Evolutionary conservation across 2,888 invertebrate genomes (phyloP), one percentile per base, ranked within the genome.

Genomic region (Aethes cnicana): DNA sequence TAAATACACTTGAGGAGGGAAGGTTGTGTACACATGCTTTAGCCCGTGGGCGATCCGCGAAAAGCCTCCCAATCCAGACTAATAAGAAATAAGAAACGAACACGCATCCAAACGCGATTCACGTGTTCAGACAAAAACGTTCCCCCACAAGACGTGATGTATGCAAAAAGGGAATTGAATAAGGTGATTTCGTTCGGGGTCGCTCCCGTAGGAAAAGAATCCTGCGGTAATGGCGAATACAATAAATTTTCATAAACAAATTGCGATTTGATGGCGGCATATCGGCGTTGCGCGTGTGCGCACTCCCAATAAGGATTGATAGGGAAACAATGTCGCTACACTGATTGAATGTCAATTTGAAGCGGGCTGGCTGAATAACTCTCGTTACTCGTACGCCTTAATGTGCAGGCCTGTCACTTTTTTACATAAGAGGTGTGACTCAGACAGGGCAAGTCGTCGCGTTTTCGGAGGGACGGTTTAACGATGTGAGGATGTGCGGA

Each of bases 211-310:
- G 87, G 88, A 86, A 85, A 87, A 86, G 85, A 87, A 87, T 83
- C 82, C 81, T 48, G 71, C 79, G 81, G 88, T 89, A 88, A 89
- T 88, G 87, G 87, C 81, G 81, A 88, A 88, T 89, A 88, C 88
- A 87, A 89, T 89, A 89, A 89, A 89, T 89, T 89, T 89, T 89
- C 89, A 89, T 89, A 89, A 89, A 89, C 89, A 89, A 89, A 89
- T 89, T 87, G 87, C 86, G 80, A 79, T 89, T 89, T 89, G 89
- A 89, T 89, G 88, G 86, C 77, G 75, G 76, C 68, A 71, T 77
- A 80, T 78, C 81, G 80, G 81, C 77, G 79, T 62, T 54, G 63
- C 36, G 74, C 81, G 86, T 81, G 85, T 71, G 80, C 77, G 71
- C 71, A 80, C 77, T 86, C 66, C 81, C 87, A 86, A 88, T 85